Evolutionary conservation across 2,113 vertebrate species (phyloP), one percentile per base, ranked within the genome.

Genomic region (Oncorhynchus tshawytscha): DNA sequence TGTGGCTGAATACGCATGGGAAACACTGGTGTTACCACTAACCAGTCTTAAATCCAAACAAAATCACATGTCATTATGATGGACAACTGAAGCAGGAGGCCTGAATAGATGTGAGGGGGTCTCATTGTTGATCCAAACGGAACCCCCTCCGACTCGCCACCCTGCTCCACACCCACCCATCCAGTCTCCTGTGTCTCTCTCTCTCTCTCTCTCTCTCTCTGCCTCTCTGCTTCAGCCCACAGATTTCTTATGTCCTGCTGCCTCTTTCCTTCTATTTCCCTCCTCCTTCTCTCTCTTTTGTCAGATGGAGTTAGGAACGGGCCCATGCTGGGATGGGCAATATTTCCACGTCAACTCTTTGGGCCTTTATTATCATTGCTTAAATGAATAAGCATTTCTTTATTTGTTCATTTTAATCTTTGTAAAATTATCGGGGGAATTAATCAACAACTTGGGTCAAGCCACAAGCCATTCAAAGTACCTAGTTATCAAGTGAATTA

Each of bases 1-100:
- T 93, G 57, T 29, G 29, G 27, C 34, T 7, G 15, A 89, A 91
- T 85, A 91, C 94, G 91, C 94, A 86, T 92, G 93, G 92, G 93
- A 94, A 90, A 94, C 91, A 92, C 90, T 90, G 91, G 83, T 87
- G 87, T 18, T 90, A 88, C 90, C 88, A 87, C 92, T 95, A 94
- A 92, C 92, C 93, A 94, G 94, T 92, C 93, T 93, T 93, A 93
- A 93, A 93, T 92, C 94, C 94, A 93, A 93, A 90, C 91, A 93
- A 95, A 95, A 95, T 93, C 94, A 95, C 94, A 92, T 94, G 94
- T 95, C 94, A 94, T 93, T 88, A 95, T 95, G 95, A 95, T 94
- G 94, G 95, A 95, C 93, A 95, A 94, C 94, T 90, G 79, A 89
- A 91, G 91, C 91, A 93, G 91, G 86, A 90, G 91, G 91, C 91